Percentiles rank a stretch among this genome's conserved stretches.
phyloP scores from a whole-genome alignment of 2,113 vertebrate species.

The Piaya cayana region DNA sequence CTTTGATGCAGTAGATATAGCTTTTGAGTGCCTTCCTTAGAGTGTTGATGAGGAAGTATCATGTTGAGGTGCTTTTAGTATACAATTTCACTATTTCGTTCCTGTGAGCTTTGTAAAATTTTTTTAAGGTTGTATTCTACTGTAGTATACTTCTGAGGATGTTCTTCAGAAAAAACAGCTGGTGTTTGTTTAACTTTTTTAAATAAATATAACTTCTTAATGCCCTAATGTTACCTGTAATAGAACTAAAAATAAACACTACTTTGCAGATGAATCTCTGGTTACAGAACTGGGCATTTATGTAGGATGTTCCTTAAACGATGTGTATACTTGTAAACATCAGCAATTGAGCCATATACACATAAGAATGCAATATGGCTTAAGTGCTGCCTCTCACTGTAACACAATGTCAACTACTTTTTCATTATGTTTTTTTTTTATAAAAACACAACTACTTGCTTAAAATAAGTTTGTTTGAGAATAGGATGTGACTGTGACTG shows the following conservation, averaged over 20 bases:
- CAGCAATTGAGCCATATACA: fast-evolving
- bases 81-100: not conserved
- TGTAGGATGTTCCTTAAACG: not conserved
- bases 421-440: not conserved
- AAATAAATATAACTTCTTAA: not conserved
- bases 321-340: not conserved
- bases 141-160: not conserved
- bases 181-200: not conserved
- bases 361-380: not conserved
- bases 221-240: not conserved
- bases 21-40: not conserved
- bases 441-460: not conserved
- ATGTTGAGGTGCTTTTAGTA: not conserved
- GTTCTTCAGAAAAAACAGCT: not conserved
- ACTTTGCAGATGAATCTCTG: not conserved
- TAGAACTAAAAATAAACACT: not conserved
- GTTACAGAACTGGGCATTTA: not conserved
- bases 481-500: not conserved
- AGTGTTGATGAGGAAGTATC: not conserved
- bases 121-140: not conserved
- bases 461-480: not conserved
- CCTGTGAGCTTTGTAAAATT: not conserved
- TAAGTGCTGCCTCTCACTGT: not conserved
- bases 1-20: not conserved
- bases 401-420: not conserved